Percentiles rank a stretch among this genome's conserved stretches.
Conservation (phyloP, 2,888 invertebrate genomes). For the Sussaba pulchella region DNA sequence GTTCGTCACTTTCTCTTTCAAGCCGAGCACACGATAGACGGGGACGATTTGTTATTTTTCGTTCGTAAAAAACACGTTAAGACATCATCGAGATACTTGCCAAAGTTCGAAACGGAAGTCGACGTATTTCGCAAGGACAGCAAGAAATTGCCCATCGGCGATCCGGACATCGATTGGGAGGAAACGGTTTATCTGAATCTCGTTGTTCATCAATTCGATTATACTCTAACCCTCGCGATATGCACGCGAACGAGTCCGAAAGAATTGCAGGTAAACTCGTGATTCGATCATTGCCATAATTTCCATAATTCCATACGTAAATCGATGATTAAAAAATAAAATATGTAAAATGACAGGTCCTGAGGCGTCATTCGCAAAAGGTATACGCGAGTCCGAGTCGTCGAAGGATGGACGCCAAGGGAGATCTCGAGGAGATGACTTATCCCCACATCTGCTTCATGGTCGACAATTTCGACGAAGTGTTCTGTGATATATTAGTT, state of each 20-base stretch:
- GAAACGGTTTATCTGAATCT: constrained; percentile 99
- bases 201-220: constrained; percentile 99
- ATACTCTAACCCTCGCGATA: constrained; percentile 98
- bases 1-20: constrained; percentile 97
- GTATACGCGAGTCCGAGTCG: constrained; percentile 99
- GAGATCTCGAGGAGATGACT: constrained; percentile 99
- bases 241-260: constrained; percentile 99
- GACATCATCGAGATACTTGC: constrained; percentile 93
- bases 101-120: constrained; percentile 97
- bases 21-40: constrained; percentile 94
- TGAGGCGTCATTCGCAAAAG: constrained; percentile 85
- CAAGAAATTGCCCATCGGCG: constrained; percentile 97
- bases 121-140: constrained; percentile 99
- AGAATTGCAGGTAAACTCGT: constrained; percentile 93
- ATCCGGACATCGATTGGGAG: constrained; percentile 99
- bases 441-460: constrained; percentile 99
- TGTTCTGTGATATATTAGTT: constrained; percentile 98
- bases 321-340: not conserved
- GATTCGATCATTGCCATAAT: too few species aligned
- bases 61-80: constrained; percentile 96
- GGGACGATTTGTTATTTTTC: constrained; percentile 97
- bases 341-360: constrained; percentile 74
- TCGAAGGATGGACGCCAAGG: constrained; percentile 98
- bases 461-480: constrained; percentile 99
- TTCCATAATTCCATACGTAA: too few species aligned